A percentile compares a stretch with the other conserved stretches of the same genome.
phyloP scores from a whole-genome alignment of 1,140 invertebrate species.

The Telenomus remus region DNA sequence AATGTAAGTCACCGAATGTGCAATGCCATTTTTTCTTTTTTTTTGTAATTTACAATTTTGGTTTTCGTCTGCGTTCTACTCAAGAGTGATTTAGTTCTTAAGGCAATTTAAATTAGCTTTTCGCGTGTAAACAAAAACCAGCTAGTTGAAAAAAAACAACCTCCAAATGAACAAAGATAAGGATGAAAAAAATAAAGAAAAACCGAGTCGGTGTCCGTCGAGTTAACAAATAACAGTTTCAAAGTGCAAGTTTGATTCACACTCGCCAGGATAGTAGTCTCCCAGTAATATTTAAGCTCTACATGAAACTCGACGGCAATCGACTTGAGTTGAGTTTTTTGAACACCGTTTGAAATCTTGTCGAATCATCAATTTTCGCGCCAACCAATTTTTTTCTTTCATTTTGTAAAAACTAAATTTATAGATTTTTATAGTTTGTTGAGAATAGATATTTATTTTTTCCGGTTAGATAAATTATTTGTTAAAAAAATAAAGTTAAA shows the following conservation, averaged over 20 bases:
- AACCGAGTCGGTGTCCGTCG: slow-evolving; percentile 22
- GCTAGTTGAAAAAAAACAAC: background rate
- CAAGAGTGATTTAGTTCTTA: slow-evolving; percentile 55
- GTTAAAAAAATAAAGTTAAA: too few species aligned
- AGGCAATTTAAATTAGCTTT: slow-evolving; percentile 46
- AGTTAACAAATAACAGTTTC: too few species aligned
- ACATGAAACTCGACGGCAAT: slow-evolving; percentile 26
- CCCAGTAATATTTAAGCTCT: slow-evolving; percentile 7
- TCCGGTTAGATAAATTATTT: too few species aligned
- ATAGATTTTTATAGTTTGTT: too few species aligned
- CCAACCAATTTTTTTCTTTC: background rate
- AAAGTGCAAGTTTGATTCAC: background rate
- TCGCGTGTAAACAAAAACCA: slow-evolving; percentile 33
- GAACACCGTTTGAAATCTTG: slow-evolving; percentile 32
- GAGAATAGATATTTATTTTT: too few species aligned
- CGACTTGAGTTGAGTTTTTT: slow-evolving; percentile 27
- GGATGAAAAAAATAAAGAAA: slow-evolving; percentile 1
- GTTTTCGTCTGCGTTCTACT: slow-evolving; percentile 54
- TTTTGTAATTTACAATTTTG: slow-evolving; percentile 52
- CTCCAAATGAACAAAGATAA: background rate
- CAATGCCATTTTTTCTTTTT: too few species aligned
- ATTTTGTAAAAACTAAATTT: background rate
- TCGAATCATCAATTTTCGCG: slow-evolving; percentile 16
- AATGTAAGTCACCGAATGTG: background rate
- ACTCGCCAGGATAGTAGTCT: too few species aligned